Evolutionary conservation across 2,888 invertebrate species (phyloP).

Genomic region (Prenolepis imparis): DNA sequence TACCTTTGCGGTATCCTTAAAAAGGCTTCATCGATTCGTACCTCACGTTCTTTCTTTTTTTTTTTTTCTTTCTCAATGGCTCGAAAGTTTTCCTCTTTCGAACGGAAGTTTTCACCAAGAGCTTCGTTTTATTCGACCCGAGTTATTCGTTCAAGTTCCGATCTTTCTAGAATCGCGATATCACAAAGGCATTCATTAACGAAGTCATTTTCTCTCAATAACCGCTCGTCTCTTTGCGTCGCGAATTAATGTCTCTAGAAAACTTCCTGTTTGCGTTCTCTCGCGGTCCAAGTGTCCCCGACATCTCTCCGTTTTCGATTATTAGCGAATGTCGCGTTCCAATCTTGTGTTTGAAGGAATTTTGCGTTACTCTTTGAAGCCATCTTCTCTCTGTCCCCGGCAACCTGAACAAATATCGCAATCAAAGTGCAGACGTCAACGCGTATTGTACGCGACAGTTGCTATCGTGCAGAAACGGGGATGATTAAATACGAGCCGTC

Average conservation of each 20-base stretch:
- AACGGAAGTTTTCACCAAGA: conserved; percentile 42
- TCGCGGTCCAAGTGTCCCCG: background rate
- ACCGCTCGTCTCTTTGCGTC: conserved; percentile 12
- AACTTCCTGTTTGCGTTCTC: background rate
- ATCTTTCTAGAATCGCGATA: conserved; percentile 34
- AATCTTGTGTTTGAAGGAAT: background rate
- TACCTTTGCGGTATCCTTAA: conserved; percentile 20
- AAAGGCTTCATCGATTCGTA: conserved; percentile 50
- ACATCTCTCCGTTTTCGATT: conserved; percentile 16
- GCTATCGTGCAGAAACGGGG: conserved; percentile 55
- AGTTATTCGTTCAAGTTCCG: conserved; percentile 38
- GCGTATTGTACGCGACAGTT: conserved; percentile 61
- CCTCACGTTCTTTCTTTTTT: background rate
- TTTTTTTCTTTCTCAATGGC: background rate
- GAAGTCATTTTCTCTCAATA: conserved; percentile 53
- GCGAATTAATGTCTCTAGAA: conserved; percentile 44
- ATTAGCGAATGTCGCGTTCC: background rate
- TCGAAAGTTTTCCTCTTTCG: conserved; percentile 31
- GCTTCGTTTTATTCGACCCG: conserved; percentile 39
- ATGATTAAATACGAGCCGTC: conserved; percentile 68
- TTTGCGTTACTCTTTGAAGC: conserved; percentile 39
- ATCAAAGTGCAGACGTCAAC: conserved; percentile 56
- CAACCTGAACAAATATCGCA: conserved; percentile 48
- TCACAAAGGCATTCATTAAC: conserved; percentile 51
- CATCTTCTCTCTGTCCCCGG: background rate